Conservation (phyloP, 2,888 invertebrate genomes). For the Amiota communis region DNA sequence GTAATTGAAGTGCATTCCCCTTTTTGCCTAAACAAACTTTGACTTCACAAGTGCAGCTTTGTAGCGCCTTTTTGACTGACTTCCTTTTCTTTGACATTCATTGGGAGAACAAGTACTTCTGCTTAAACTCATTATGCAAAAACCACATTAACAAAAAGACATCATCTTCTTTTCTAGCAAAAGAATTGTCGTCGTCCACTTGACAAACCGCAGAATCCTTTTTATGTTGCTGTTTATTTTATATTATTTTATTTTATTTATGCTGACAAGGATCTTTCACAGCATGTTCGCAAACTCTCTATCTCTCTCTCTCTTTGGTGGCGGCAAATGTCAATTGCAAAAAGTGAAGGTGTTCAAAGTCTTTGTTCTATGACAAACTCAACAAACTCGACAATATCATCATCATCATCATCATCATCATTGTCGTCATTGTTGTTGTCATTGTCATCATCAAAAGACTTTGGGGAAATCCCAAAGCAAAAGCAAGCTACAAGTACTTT, state of each 20-base stretch:
- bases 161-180: not conserved
- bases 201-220: slow-evolving; percentile 23
- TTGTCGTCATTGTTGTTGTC: not conserved
- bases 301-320: slow-evolving; percentile 20
- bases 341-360: slow-evolving; percentile 7
- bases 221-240: not conserved
- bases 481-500: not conserved
- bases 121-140: slow-evolving; percentile 24
- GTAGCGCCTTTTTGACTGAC: too few species aligned
- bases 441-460: slow-evolving; percentile 21
- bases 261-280: slow-evolving; percentile 8
- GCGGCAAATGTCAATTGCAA: not conserved
- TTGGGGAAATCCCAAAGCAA: slow-evolving; percentile 17
- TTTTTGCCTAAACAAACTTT: too few species aligned
- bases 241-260: not conserved
- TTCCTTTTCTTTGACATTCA: too few species aligned
- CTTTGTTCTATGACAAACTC: slow-evolving; percentile 19
- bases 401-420: slow-evolving; percentile 5
- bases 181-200: too few species aligned
- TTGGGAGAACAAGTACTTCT: not conserved
- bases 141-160: slow-evolving; percentile 23
- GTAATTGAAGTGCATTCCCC: not conserved
- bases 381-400: slow-evolving; percentile 3
- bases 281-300: too few species aligned
- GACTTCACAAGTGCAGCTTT: too few species aligned